Percentiles rank a stretch among this genome's conserved stretches.
Conservation (phyloP, 2,113 vertebrate species). For the Brachyhypopomus occidentalis region DNA sequence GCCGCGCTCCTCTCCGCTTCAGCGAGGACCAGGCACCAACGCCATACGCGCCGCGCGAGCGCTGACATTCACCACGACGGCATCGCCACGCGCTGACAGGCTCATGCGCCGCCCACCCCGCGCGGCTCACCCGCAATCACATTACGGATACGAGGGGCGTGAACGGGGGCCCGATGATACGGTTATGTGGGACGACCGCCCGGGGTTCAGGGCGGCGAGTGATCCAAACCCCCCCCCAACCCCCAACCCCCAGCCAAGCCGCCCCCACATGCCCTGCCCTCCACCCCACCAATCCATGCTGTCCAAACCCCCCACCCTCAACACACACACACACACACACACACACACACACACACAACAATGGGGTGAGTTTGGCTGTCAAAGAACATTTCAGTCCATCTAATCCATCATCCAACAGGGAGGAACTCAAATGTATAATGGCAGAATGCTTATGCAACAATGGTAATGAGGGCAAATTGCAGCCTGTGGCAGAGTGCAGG, state of each 20-base stretch:
- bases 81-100: conserved; percentile 44
- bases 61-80: conserved; percentile 53
- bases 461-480: conserved; percentile 38
- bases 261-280: no score
- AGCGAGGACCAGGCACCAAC: conserved; percentile 48
- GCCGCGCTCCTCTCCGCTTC: conserved; percentile 34
- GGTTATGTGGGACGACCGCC: conserved; percentile 23
- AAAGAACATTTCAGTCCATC: conserved; percentile 32
- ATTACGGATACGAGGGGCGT: conserved; percentile 45
- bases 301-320: no score
- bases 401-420: conserved; percentile 11
- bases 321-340: no score
- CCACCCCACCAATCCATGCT: no score
- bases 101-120: background rate
- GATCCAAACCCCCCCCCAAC: no score
- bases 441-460: conserved; percentile 37
- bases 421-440: conserved; percentile 19
- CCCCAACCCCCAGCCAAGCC: no score
- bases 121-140: conserved; percentile 11
- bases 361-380: background rate
- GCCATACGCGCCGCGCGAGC: conserved; percentile 41
- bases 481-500: conserved; percentile 26
- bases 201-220: no score
- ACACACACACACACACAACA: no score
- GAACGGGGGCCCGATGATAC: conserved; percentile 4